Evolutionary conservation across 2,113 vertebrate species (phyloP).

Genomic region (Lepidothrix coronata): DNA sequence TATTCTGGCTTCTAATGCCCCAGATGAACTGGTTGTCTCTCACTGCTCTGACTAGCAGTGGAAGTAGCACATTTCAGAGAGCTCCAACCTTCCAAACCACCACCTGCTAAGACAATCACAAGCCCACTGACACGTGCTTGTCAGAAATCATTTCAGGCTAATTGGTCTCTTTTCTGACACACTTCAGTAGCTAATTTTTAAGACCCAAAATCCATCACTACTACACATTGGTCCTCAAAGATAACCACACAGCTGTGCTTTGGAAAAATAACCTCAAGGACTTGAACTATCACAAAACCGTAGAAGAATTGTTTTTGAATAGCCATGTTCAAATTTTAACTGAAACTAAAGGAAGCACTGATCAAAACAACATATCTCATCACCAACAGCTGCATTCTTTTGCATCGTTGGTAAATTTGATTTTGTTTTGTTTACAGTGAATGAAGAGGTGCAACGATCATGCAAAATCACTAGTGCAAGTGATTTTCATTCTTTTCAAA

Average conservation of each 20-base stretch:
- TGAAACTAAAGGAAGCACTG: neutral
- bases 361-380: neutral
- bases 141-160: constrained; percentile 37
- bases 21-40: neutral
- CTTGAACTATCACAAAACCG: neutral
- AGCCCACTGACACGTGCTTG: neutral
- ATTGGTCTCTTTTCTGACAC: neutral
- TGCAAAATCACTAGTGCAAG: neutral
- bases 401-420: constrained; percentile 1
- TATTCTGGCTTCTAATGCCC: neutral
- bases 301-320: neutral
- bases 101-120: neutral
- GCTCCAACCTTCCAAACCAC: neutral
- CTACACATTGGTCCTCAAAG: neutral
- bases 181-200: constrained; percentile 7
- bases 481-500: constrained; percentile 27
- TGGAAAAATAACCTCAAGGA: neutral
- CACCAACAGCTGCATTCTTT: constrained; percentile 23
- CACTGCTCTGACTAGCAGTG: neutral
- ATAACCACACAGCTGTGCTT: constrained; percentile 24
- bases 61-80: neutral
- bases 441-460: neutral
- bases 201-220: neutral
- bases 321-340: neutral
- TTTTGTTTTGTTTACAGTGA: constrained; percentile 27